These are phyloP conservation scores for Circaetus gallicus DNA, from an alignment of 2,113 vertebrate species.

Conservation along the genomic window DNA sequence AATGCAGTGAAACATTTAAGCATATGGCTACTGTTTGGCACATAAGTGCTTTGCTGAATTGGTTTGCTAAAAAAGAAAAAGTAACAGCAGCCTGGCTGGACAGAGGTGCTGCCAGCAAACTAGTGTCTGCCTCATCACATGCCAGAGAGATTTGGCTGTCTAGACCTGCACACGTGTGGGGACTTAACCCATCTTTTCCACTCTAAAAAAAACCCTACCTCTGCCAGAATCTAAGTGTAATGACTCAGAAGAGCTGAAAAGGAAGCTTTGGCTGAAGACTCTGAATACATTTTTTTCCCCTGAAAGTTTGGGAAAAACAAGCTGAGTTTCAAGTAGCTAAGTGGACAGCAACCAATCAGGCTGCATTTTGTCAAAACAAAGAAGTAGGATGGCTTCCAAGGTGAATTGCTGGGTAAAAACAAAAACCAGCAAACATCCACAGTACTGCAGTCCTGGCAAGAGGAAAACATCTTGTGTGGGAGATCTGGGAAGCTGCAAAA, in stretches of 20 bases:
- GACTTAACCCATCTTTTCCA: not conserved
- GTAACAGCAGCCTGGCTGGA: not conserved
- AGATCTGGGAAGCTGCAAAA: not conserved
- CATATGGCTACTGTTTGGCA: slow-evolving; percentile 21
- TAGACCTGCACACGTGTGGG: not conserved
- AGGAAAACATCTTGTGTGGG: not conserved
- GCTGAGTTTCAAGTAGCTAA: not conserved
- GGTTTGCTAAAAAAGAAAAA: not conserved
- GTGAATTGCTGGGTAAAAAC: not conserved
- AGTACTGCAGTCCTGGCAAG: not conserved
- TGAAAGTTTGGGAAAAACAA: not conserved
- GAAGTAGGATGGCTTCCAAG: slow-evolving; percentile 24
- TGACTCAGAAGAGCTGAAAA: slow-evolving; percentile 17
- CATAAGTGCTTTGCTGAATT: not conserved
- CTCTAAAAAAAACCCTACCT: not conserved
- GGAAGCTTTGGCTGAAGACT: not conserved
- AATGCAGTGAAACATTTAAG: not conserved
- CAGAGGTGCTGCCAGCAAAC: not conserved
- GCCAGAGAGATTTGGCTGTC: not conserved
- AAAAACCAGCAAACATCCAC: not conserved
- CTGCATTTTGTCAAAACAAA: slow-evolving; percentile 19
- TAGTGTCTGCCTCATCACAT: not conserved
- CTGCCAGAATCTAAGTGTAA: not conserved
- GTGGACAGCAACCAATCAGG: not conserved
- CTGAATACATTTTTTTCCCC: not conserved